Evolutionary conservation across 1,140 invertebrate species (phyloP).

Genomic region (Tetranychus urticae): DNA sequence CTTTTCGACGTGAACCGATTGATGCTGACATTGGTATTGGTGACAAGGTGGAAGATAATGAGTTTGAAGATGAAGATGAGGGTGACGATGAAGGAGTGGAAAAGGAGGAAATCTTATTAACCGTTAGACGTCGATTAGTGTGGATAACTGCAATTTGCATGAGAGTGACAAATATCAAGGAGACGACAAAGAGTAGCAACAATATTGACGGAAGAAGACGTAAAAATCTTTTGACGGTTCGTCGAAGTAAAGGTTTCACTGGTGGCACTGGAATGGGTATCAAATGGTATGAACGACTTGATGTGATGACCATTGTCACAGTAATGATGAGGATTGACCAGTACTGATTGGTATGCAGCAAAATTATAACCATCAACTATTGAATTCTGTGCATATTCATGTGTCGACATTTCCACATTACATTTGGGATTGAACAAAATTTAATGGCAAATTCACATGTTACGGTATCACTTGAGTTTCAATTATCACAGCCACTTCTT

Average conservation of each 20-base stretch:
- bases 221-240: conserved; percentile 12
- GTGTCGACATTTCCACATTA: too few relatives aligned
- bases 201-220: conserved; percentile 13
- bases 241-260: conserved; percentile 12
- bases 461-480: too few relatives aligned
- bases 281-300: background rate
- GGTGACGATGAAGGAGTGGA: background rate
- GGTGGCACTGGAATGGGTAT: conserved; percentile 12
- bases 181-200: conserved; percentile 12
- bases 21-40: background rate
- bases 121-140: conserved; percentile 8
- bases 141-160: conserved; percentile 15
- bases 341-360: too few relatives aligned
- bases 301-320: too few relatives aligned
- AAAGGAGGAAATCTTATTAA: background rate
- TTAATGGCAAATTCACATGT: too few relatives aligned
- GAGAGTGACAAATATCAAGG: conserved; percentile 13
- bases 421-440: too few relatives aligned
- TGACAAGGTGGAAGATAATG: background rate
- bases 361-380: too few relatives aligned
- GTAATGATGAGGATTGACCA: too few relatives aligned
- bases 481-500: too few relatives aligned
- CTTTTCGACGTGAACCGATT: background rate
- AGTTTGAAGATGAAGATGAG: background rate
- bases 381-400: too few relatives aligned